phyloP scores from a whole-genome alignment of 2,888 invertebrate species.

The Acanthoscelides obtectus region DNA sequence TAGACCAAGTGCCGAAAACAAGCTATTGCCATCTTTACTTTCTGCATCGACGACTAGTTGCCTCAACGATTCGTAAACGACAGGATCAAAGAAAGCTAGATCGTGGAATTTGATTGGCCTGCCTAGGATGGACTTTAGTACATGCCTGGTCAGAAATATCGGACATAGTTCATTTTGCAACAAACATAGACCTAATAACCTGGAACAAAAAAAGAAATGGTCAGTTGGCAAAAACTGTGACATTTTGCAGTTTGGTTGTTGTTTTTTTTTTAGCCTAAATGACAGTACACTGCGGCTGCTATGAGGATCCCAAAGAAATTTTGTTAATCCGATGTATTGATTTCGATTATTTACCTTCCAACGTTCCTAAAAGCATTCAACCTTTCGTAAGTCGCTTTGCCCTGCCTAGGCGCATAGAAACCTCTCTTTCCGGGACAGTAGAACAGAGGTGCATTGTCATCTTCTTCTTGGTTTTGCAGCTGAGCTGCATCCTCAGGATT shows the following conservation, averaged over 20 bases:
- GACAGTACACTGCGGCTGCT: too few species aligned
- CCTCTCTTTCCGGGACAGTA: constrained; percentile 94
- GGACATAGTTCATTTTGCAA: constrained; percentile 98
- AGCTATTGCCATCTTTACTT: constrained; percentile 74
- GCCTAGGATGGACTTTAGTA: constrained; percentile 89
- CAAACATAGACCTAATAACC: constrained; percentile 92
- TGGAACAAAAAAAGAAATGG: too few species aligned
- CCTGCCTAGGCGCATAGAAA: constrained; percentile 93
- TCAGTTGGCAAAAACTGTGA: too few species aligned
- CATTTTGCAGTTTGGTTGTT: too few species aligned
- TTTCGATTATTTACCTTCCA: constrained; percentile 65
- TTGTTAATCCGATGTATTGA: neutral
- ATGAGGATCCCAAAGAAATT: too few species aligned
- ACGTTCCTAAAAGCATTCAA: constrained; percentile 98
- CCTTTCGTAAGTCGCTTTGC: constrained; percentile 84
- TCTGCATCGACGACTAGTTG: constrained; percentile 87
- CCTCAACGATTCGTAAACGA: constrained; percentile 93
- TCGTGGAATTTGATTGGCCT: constrained; percentile 95
- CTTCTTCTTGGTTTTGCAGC: constrained; percentile 50
- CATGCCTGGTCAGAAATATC: constrained; percentile 92
- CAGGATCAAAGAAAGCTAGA: constrained; percentile 96
- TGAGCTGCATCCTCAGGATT: constrained; percentile 42
- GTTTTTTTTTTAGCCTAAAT: too few species aligned
- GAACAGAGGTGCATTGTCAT: constrained; percentile 86
- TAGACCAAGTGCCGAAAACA: constrained; percentile 83